These are phyloP conservation scores for Mastomys coucha DNA, from an alignment of 2,113 vertebrate species.

Conservation along the genomic window DNA sequence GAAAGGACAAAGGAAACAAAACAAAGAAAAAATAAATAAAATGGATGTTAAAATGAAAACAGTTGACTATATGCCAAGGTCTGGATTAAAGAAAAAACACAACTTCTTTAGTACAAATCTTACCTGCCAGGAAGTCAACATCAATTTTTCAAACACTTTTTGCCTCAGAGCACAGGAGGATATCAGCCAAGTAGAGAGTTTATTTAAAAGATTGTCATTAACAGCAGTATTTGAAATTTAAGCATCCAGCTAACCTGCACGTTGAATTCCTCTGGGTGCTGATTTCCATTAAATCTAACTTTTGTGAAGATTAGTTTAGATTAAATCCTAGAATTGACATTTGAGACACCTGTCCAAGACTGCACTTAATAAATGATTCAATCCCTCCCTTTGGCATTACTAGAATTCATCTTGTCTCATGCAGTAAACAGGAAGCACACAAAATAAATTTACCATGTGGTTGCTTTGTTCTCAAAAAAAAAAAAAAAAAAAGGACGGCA, in stretches of 20 bases:
- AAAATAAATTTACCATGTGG: constrained; percentile 52
- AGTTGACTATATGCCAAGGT: neutral
- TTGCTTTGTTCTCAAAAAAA: constrained; percentile 33
- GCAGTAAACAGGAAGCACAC: constrained; percentile 65
- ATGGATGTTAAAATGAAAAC: neutral
- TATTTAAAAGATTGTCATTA: constrained; percentile 77
- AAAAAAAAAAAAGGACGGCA: neutral
- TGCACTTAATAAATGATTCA: constrained; percentile 77
- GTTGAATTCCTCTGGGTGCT: constrained; percentile 76
- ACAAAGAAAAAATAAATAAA: neutral
- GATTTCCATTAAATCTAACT: constrained; percentile 82
- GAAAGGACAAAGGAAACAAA: neutral
- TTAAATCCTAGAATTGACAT: constrained; percentile 75
- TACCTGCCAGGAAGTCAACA: constrained; percentile 17
- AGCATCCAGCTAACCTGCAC: constrained; percentile 56
- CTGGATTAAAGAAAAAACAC: constrained; percentile 55
- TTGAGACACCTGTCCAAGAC: constrained; percentile 75
- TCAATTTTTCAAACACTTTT: constrained; percentile 64
- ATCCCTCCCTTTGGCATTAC: constrained; percentile 77
- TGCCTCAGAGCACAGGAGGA: constrained; percentile 67
- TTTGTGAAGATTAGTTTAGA: constrained; percentile 81
- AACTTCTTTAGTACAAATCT: constrained; percentile 58
- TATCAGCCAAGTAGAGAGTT: constrained; percentile 65
- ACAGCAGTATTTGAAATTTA: constrained; percentile 47
- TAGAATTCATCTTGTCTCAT: constrained; percentile 64